Base-by-base conservation (phyloP, 2,888 invertebrate species). In the Athalia rosae region DNA sequence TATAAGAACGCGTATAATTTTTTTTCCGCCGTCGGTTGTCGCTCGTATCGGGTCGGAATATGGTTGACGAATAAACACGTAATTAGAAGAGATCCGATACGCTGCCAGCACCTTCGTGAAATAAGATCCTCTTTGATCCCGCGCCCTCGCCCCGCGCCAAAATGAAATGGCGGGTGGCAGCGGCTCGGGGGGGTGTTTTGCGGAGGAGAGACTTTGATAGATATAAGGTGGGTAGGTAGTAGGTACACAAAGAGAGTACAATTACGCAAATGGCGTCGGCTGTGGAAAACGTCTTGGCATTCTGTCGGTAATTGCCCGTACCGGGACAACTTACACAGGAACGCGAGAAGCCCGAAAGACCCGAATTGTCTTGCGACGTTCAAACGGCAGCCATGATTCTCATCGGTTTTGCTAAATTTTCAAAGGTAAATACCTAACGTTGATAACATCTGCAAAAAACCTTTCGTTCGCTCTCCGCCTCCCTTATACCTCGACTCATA, bases 231-330 rank as follows among this genome's bases (percentile, higher is more conserved):
- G 11, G 11, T 15, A n/a, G 53, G n/a, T 8, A 13, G 61, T 13
- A 56, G 43, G 43, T 45, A 13, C 71, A 43, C 56, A 71, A 58
- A 58, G 77, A 77, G 66, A 62, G 77, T 77, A 79, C 81, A 84
- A 83, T 84, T 83, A 84, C 81, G 81, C 82, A 81, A 79, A 82
- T 81, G 79, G 74, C 79, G 15, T 43, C 74, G 78, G 59, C 81
- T 83, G 83, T 43, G 78, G 79, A 74, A 79, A 83, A 84, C 81
- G 83, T 82, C 82, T 83, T 81, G 78, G 79, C 81, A 80, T 83
- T 84, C 80, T 80, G 82, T 79, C 79, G 73, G 84, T 84, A 83
- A 83, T 83, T 83, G 83, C 84, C 79, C 78, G 81, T 79, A 82
- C 28, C 28, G 28, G 28, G 28, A 1, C 28, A 28, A 28, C 28